These are phyloP conservation scores for Thinocorus orbignyianus DNA, from an alignment of 2,113 vertebrate genomes.

Conservation along the genomic window DNA sequence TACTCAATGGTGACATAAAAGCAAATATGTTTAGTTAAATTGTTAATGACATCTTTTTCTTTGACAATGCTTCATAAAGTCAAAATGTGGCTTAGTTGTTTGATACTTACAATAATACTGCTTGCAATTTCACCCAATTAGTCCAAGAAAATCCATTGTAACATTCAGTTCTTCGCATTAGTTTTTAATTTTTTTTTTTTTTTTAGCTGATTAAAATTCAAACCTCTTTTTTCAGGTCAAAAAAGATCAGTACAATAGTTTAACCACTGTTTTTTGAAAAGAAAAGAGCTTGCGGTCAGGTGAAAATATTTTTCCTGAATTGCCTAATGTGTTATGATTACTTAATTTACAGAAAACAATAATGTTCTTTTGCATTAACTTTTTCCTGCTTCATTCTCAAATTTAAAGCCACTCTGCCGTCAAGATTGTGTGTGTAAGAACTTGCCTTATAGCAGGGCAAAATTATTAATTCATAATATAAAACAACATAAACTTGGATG, in stretches of 20 bases:
- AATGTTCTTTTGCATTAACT: neutral
- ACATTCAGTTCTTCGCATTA: neutral
- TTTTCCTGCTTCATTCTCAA: conserved; percentile 65
- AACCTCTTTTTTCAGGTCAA: neutral
- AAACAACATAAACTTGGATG: neutral
- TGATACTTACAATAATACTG: neutral
- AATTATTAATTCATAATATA: neutral
- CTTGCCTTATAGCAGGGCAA: neutral
- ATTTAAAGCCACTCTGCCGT: conserved; percentile 81
- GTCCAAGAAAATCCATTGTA: neutral
- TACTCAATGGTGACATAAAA: conserved; percentile 23
- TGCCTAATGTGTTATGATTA: neutral
- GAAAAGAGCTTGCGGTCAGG: neutral
- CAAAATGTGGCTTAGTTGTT: neutral
- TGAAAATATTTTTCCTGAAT: neutral
- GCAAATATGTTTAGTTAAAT: conserved; percentile 63
- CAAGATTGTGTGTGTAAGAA: neutral
- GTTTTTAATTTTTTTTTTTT: neutral
- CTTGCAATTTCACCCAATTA: neutral
- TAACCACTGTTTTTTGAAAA: neutral
- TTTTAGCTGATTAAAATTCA: neutral
- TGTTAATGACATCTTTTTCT: neutral
- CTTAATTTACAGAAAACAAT: neutral
- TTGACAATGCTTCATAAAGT: neutral
- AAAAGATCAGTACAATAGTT: neutral